Evolutionary conservation across 2,797 vertebrate species (phyloP).

Genomic region (Poeciliopsis turneri): DNA sequence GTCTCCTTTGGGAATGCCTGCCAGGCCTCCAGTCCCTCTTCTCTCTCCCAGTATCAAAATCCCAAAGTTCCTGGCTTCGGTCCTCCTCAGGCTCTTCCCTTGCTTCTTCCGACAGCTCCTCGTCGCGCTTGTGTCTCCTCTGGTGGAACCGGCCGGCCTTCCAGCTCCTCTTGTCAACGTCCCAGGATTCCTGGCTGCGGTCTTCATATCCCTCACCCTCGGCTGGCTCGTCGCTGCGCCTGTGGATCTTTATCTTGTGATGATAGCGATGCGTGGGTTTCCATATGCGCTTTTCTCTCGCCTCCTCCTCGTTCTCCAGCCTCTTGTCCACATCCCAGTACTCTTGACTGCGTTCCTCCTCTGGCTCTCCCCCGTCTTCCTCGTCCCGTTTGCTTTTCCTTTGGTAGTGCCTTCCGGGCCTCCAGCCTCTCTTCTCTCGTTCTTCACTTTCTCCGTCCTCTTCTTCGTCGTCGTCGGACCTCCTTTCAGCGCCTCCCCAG

Average conservation of each 20-base stretch:
- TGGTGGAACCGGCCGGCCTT: constrained; percentile 68
- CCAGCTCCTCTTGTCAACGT: constrained; percentile 65
- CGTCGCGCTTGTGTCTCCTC: constrained; percentile 66
- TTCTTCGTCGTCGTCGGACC: constrained; percentile 40
- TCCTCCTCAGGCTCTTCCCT: constrained; percentile 55
- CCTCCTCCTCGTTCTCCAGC: constrained; percentile 50
- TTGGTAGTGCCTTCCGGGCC: constrained; percentile 70
- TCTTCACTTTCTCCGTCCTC: constrained; percentile 53
- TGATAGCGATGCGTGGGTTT: constrained; percentile 71
- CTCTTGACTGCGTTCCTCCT: constrained; percentile 76
- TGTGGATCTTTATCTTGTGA: constrained; percentile 71
- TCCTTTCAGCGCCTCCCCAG: constrained; percentile 58
- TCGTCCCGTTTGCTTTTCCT: constrained; percentile 70
- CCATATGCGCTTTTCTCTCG: constrained; percentile 70
- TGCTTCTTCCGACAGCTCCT: constrained; percentile 57
- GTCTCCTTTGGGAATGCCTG: constrained; percentile 72
- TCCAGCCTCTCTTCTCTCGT: constrained; percentile 71
- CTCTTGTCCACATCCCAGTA: constrained; percentile 62
- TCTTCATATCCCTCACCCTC: constrained; percentile 43
- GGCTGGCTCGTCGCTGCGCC: constrained; percentile 53
- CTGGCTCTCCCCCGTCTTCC: constrained; percentile 70
- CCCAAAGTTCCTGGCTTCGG: constrained; percentile 66
- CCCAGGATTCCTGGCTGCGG: constrained; percentile 65
- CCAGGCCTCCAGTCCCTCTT: constrained; percentile 63
- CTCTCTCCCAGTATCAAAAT: neutral